Conservation (phyloP, 1,140 invertebrate species). For the Physella acuta region DNA sequence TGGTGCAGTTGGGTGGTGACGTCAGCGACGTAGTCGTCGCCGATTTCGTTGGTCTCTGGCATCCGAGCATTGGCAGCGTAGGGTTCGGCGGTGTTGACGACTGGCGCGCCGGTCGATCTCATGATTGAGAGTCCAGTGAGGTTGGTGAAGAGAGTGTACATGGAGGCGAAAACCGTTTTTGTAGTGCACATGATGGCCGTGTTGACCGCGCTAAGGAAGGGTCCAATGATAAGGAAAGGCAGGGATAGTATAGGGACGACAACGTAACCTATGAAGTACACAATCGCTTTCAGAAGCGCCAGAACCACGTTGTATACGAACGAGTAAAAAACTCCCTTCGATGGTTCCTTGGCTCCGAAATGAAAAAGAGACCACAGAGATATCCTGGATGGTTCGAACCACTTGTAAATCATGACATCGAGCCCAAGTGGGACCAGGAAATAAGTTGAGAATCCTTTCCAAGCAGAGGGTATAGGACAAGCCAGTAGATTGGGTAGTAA, state of each 20-base stretch:
- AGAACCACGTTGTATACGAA: not conserved
- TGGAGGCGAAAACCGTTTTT: not conserved
- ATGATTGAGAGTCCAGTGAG: not conserved
- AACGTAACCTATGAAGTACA: not conserved
- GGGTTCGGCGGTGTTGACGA: not conserved
- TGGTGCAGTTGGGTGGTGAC: not conserved
- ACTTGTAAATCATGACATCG: not conserved
- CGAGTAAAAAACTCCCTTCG: not conserved
- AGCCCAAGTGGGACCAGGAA: not conserved
- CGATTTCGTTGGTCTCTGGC: no score
- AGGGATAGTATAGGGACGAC: not conserved
- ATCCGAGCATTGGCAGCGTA: not conserved
- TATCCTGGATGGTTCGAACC: not conserved
- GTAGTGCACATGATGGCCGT: not conserved
- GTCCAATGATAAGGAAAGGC: not conserved
- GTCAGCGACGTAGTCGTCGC: not conserved
- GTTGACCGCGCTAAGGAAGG: not conserved
- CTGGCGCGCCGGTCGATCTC: not conserved
- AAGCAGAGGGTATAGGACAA: not conserved
- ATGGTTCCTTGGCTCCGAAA: not conserved
- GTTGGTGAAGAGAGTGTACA: not conserved
- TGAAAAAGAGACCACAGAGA: not conserved
- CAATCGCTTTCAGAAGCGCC: not conserved
- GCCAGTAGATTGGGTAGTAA: not conserved
- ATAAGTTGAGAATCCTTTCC: not conserved